Evolutionary conservation across 2,113 vertebrate species (phyloP), one percentile per base, ranked within the genome.

Genomic region (Plecturocebus donacophilus): DNA sequence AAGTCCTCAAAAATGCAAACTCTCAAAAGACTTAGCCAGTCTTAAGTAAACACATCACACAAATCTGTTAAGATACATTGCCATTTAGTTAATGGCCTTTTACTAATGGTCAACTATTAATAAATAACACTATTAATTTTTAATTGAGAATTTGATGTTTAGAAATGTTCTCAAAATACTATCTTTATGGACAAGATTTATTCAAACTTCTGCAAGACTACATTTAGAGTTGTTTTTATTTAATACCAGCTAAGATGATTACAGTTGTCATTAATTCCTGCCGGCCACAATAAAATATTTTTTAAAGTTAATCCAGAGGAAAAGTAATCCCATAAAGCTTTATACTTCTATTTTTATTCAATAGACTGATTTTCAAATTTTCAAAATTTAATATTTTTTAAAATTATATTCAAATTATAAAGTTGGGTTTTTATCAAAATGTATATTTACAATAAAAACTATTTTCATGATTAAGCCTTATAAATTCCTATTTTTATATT

Each of bases 221-320:
- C 92, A 98, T 58, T 97, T 98, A 99, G 98, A 99, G 99, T 99
- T 99, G 97, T 98, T 99, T 99, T 98, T 98, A 98, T 97, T 98
- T 99, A 99, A 99, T 99, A 96, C 99, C 98, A 97, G 95, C 93
- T 99, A 99, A 99, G 98, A 99, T 99, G 99, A 99, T 99, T 99
- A 99, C 95, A 99, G 99, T 99, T 99, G 98, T 98, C 97, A 99
- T 99, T 99, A 99, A 99, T 98, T 99, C 98, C 98, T 98, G 89
- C 76, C 97, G 96, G 95, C 97, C 98, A 98, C 98, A 98, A 98
- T 98, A 98, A 94, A n/a, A 98, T 96, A 97, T 98, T 99, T 77
- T 77, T 47, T 99, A 97, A 98, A 98, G 98, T 97, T 92, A 96
- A 98, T 91, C 97, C 94, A 97, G 71, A 64, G 70, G 82, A 91